Evolutionary conservation across 2,113 vertebrate genomes (phyloP), one percentile per base, ranked within the genome.

Genomic region (Crotalus helleri): DNA sequence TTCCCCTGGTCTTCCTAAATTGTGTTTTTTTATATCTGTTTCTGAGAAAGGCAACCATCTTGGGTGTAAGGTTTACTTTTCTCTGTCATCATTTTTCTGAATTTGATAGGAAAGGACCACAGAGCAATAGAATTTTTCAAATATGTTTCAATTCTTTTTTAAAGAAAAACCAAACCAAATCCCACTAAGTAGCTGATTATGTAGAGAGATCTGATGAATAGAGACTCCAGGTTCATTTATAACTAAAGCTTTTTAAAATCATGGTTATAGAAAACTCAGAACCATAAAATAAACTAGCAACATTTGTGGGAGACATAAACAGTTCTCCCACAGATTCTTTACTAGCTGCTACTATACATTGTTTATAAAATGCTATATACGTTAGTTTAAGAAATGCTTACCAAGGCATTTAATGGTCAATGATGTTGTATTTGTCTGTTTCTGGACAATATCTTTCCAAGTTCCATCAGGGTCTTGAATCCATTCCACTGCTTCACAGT

Each of bases 381-480:
- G 46, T 91, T 10, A 89, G 5, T 26, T 15, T 39, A 39, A 23
- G 17, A 54, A 57, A 46, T 46, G 15, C 96, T 97, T 97, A 98
- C 97, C 96, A 93, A 54, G 55, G 0, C 94, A 95, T 24, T 17
- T 29, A 26, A 98, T 91, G 0, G 0, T 90, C 94, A 98, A 92
- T 0, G 1, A 91, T 0, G 93, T 95, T 64, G 58, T 96, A 23
- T 85, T 44, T 0, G 98, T 97, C 33, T 94, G 90, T 93, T 98
- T 98, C 94, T 88, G 91, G 2, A 97, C 91, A 81, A 99, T 98
- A 9, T 91, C 89, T 93, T 98, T 98, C 99, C 99, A 99, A 0
- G 95, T 98, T 69, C 95, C 90, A 91, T 99, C 98, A 0, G 98
- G 98, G 92, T 99, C 99, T 96, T 98, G 98, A 87, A 99, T 98